Evolutionary conservation across 2,113 vertebrate species (phyloP).

Genomic region (Talpa occidentalis): DNA sequence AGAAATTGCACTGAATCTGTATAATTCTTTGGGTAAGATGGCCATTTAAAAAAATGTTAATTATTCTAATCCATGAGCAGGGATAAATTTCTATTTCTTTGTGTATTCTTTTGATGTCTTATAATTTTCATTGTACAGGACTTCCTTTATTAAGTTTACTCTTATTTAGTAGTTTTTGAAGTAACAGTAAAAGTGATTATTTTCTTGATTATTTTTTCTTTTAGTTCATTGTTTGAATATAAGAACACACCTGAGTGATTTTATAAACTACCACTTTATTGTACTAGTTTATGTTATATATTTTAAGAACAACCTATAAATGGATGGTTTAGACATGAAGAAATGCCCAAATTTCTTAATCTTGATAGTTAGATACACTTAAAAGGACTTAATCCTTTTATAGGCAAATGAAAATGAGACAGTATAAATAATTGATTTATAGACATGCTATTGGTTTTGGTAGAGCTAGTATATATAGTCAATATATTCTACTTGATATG

Average conservation of each 20-base stretch:
- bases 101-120: too few species aligned
- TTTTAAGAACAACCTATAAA: not conserved
- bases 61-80: too few species aligned
- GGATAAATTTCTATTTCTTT: too few species aligned
- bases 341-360: not conserved
- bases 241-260: not conserved
- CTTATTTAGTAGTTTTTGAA: too few species aligned
- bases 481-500: not conserved
- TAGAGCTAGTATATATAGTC: not conserved
- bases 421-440: not conserved
- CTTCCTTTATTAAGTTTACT: too few species aligned
- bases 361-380: not conserved
- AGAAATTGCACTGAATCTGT: too few species aligned
- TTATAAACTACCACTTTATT: not conserved
- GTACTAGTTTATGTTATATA: not conserved
- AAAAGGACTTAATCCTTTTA: not conserved
- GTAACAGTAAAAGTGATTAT: too few species aligned
- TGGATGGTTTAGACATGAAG: not conserved
- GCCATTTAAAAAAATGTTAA: too few species aligned
- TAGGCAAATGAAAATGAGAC: not conserved
- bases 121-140: too few species aligned
- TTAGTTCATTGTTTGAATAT: too few species aligned
- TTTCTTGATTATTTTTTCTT: too few species aligned
- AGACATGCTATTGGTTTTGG: not conserved
- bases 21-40: too few species aligned